A percentile compares a stretch with the other conserved stretches of the same genome.
Evolutionary conservation across 2,888 invertebrate genomes (phyloP).

Genomic region (Melinopterus prodromus): DNA sequence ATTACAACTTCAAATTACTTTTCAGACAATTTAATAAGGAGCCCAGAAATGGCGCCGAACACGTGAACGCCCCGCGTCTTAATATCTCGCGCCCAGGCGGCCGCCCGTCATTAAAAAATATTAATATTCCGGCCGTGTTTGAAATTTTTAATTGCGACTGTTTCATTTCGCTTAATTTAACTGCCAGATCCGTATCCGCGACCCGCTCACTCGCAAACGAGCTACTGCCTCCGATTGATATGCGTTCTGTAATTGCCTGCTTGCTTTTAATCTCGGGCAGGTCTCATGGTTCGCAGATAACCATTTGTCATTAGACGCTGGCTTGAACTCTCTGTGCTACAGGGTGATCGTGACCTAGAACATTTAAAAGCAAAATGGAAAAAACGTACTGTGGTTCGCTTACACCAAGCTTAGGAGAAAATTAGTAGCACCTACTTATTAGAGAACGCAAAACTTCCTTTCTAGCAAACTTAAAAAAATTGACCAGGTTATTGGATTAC

Average conservation of each 20-base stretch:
- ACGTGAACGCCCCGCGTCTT: slow-evolving; percentile 21
- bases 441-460: too few relatives aligned
- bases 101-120: slow-evolving; percentile 19
- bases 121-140: slow-evolving; percentile 23
- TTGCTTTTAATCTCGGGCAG: neutral
- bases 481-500: too few relatives aligned
- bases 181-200: neutral
- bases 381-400: too few relatives aligned
- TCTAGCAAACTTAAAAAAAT: too few relatives aligned
- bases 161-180: slow-evolving; percentile 6
- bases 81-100: slow-evolving; percentile 7
- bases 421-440: too few relatives aligned
- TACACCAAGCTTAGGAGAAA: too few relatives aligned
- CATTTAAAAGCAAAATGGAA: too few relatives aligned
- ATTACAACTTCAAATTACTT: slow-evolving; percentile 63
- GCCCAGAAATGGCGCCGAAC: slow-evolving; percentile 36
- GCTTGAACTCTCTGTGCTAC: too few relatives aligned
- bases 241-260: neutral
- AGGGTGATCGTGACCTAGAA: too few relatives aligned
- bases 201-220: neutral
- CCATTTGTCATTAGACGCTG: too few relatives aligned
- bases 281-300: too few relatives aligned
- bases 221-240: neutral
- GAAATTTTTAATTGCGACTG: slow-evolving; percentile 21
- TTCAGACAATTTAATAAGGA: slow-evolving; percentile 61